Percentiles rank a stretch among this genome's conserved stretches.
These are phyloP conservation scores for Corapipo altera DNA, from an alignment of 2,113 vertebrate species.

Conservation along the genomic window DNA sequence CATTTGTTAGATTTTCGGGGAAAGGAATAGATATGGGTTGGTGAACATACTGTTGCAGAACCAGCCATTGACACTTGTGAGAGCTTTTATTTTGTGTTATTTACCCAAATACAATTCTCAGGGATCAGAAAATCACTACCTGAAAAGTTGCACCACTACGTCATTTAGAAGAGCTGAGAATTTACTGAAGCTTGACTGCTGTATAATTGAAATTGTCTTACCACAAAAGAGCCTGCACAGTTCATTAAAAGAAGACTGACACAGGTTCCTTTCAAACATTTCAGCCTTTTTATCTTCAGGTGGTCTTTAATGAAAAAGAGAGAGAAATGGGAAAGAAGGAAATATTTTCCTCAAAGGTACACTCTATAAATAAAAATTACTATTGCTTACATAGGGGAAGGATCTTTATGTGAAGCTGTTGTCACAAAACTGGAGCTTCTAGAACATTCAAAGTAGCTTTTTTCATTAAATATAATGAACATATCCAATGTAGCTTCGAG, in stretches of 20 bases:
- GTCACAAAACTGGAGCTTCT: background rate
- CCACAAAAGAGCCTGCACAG: background rate
- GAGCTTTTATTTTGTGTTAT: background rate
- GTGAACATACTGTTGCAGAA: background rate
- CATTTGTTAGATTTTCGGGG: background rate
- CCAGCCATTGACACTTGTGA: background rate
- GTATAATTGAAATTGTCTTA: slow-evolving; percentile 6
- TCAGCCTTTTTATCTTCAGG: background rate
- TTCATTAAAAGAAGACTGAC: background rate
- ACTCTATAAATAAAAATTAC: background rate
- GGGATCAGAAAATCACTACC: background rate
- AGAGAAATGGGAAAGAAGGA: background rate
- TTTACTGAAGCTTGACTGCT: background rate
- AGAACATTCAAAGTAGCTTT: background rate
- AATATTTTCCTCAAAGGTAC: background rate
- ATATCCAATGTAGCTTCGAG: background rate
- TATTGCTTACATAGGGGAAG: background rate
- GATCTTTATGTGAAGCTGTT: background rate
- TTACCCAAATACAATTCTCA: background rate
- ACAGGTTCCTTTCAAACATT: background rate
- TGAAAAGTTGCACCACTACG: background rate
- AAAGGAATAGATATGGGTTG: background rate
- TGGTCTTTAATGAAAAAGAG: background rate
- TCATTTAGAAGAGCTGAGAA: background rate
- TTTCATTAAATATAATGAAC: background rate